phyloP scores from a whole-genome alignment of 2,888 invertebrate genomes.

The Plemyria rubiginata region DNA sequence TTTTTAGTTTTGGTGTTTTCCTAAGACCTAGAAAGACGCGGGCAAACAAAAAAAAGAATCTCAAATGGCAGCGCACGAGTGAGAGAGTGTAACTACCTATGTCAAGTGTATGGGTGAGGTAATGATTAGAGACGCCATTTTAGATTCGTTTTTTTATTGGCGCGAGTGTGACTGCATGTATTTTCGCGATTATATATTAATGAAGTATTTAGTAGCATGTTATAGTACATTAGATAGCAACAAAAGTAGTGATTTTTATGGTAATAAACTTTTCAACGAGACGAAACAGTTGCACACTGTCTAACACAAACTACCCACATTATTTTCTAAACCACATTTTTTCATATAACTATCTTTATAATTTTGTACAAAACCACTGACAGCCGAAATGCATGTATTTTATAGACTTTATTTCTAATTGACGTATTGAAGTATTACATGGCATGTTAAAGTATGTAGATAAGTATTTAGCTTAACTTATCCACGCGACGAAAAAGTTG shows the following conservation, averaged over 20 bases:
- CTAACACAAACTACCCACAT: neutral
- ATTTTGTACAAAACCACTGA: no score
- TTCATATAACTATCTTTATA: neutral
- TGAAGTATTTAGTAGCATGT: neutral
- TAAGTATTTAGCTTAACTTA: slow-evolving; percentile 1
- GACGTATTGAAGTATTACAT: neutral
- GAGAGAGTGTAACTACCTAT: no score
- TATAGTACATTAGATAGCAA: neutral
- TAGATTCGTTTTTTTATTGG: slow-evolving; percentile 50
- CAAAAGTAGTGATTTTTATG: neutral
- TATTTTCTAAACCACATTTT: neutral
- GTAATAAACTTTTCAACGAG: slow-evolving; percentile 9
- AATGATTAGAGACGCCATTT: no score
- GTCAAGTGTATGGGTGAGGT: no score
- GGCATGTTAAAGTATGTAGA: neutral
- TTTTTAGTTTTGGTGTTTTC: slow-evolving; percentile 32
- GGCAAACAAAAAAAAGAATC: no score
- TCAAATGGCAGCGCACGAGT: no score
- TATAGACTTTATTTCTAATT: no score
- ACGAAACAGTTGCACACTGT: slow-evolving; percentile 9
- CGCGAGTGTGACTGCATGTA: neutral
- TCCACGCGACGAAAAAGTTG: slow-evolving; percentile 16
- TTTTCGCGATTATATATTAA: neutral
- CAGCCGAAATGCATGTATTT: no score
- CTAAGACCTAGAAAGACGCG: no score